These are phyloP conservation scores for Saimiri boliviensis DNA, from an alignment of 2,113 vertebrate genomes.

Conservation along the genomic window DNA sequence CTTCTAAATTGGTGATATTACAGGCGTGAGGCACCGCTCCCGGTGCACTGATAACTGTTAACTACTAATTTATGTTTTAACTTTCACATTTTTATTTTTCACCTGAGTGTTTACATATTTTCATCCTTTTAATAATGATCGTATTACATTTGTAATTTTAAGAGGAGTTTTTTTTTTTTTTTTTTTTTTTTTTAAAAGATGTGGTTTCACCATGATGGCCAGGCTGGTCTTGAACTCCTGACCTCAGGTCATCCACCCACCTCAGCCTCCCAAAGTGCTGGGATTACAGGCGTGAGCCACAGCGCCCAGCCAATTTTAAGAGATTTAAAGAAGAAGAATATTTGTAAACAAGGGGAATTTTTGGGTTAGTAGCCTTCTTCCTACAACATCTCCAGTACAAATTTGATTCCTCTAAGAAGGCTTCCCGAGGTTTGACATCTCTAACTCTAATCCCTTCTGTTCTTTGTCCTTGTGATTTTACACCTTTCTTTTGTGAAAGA, in stretches of 20 bases:
- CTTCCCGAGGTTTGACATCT: fast-evolving
- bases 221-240: too few relatives aligned
- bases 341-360: neutral
- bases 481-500: neutral
- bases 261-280: too few relatives aligned
- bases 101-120: neutral
- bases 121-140: neutral
- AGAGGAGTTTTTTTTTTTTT: too few relatives aligned
- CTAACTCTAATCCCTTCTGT: neutral
- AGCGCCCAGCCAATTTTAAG: too few relatives aligned
- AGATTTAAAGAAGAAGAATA: neutral
- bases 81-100: neutral
- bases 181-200: too few relatives aligned
- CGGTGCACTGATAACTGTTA: neutral
- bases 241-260: too few relatives aligned
- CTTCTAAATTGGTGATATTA: too few relatives aligned
- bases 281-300: too few relatives aligned
- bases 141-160: neutral
- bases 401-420: neutral
- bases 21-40: too few relatives aligned
- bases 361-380: neutral
- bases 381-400: neutral
- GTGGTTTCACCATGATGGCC: too few relatives aligned
- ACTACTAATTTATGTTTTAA: neutral
- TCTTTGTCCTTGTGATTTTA: neutral